Evolutionary conservation across 2,113 vertebrate genomes (phyloP), one percentile per base, ranked within the genome.

Genomic region (Antennarius striatus): DNA sequence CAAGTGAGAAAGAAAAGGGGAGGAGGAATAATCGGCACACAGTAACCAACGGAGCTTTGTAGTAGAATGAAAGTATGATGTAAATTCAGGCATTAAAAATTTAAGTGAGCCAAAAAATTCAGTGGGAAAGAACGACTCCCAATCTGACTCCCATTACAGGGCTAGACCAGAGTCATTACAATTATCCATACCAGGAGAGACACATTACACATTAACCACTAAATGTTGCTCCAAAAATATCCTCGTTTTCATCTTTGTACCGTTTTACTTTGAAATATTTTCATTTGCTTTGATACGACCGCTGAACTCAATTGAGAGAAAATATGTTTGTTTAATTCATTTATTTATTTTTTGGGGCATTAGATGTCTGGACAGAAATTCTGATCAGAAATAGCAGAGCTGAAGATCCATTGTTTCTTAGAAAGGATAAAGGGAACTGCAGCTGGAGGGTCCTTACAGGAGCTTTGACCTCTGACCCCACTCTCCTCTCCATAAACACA

Each of bases 361-460:
- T 22, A 22, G 51, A 47, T 39, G 36, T 40, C 16, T 29, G 22
- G 29, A 65, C 57, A 40, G 17, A 15, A 64, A 62, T 54, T 43
- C 55, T 11, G 45, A 69, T 47, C 58, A 56, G 39, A 40, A 51
- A 29, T 30, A 71, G 63, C 42, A 30, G 50, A 36, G 61, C 68
- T 40, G 22, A 40, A 68, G 43, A 9, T 12, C 17, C 51, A 16
- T 32, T 63, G 62, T 63, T 55, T 69, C 36, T 45, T 45, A 32
- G 32, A 63, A 79, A 86, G 75, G 84, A 88, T 84, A 68, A 77
- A 81, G 63, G 80, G 69, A 87, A 82, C 75, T 73, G 67, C 71
- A 54, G 50, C 48, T 66, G 42, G 40, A 75, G 58, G 73, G 56
- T 59, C 50, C 64, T n/a, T 22, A 76, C 42, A 56, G 56, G 48